Conservation (phyloP, 2,888 invertebrate species). For the Unio delphinus region DNA sequence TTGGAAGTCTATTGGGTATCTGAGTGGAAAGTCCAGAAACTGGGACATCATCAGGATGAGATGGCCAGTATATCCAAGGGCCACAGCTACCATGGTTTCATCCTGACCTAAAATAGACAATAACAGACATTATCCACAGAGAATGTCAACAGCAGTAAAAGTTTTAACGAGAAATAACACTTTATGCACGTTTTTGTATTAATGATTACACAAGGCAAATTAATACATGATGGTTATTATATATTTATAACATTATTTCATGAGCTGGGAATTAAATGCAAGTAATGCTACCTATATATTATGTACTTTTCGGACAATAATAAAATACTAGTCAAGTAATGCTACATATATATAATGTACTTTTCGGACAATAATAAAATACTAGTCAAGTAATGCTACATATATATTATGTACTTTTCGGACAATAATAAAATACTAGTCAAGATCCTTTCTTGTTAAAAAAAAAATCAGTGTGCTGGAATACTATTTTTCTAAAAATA, state of each 20-base stretch:
- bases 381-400: no score
- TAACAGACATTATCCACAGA: background rate
- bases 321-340: background rate
- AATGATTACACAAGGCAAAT: background rate
- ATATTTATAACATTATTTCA: background rate
- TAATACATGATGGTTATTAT: background rate
- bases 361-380: background rate
- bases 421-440: no score
- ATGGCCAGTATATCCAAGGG: slow-evolving; percentile 89
- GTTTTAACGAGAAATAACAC: no score
- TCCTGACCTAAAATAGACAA: slow-evolving; percentile 73
- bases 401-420: no score
- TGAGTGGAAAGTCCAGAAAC: slow-evolving; percentile 86
- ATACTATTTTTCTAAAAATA: no score
- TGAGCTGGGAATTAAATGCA: background rate
- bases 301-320: background rate
- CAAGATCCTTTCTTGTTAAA: no score
- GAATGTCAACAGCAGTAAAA: background rate
- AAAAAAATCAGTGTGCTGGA: no score
- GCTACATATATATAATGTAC: no score
- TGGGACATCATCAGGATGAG: slow-evolving; percentile 85
- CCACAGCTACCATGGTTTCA: slow-evolving; percentile 84
- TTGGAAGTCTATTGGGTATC: slow-evolving; percentile 86
- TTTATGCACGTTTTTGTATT: background rate
- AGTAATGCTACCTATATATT: background rate